These are phyloP conservation scores for Zenarchopterus dispar DNA, from an alignment of 2,797 vertebrate genomes.

Conservation along the genomic window DNA sequence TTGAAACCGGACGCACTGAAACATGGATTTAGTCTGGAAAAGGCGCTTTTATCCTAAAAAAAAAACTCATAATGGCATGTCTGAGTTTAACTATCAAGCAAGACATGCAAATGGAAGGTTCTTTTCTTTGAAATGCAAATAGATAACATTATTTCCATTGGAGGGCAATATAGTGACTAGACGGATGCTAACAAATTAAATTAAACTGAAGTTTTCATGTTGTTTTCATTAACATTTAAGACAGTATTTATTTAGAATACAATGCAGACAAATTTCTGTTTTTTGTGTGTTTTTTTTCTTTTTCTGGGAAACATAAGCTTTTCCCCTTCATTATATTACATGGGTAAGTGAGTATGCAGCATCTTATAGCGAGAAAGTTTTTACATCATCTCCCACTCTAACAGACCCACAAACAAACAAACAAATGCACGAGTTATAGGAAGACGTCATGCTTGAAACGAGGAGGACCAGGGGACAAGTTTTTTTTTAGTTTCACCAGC, in stretches of 20 bases:
- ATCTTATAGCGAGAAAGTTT: conserved; percentile 21
- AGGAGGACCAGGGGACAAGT: conserved; percentile 77
- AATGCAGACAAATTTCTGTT: too few relatives aligned
- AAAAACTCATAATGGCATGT: conserved; percentile 44
- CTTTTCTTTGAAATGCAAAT: conserved; percentile 18
- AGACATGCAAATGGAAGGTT: conserved; percentile 43
- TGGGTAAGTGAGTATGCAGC: conserved; percentile 5
- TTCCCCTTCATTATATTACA: background rate
- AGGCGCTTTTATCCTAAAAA: conserved; percentile 41
- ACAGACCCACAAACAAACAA: conserved; percentile 20
- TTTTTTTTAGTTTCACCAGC: conserved; percentile 83
- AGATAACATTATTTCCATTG: conserved; percentile 24
- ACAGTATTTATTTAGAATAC: too few relatives aligned
- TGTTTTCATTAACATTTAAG: background rate
- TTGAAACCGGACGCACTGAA: conserved; percentile 70
- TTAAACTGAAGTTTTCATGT: background rate
- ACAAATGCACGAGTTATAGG: conserved; percentile 48
- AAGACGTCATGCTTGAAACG: conserved; percentile 71
- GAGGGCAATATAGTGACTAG: conserved; percentile 25
- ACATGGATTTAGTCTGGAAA: conserved; percentile 39
- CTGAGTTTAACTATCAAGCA: conserved; percentile 26
- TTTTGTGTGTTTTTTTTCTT: background rate
- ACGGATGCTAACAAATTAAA: background rate
- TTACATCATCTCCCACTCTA: conserved; percentile 11
- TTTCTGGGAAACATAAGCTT: background rate